Evolutionary conservation across 2,113 vertebrate species (phyloP), one percentile per base, ranked within the genome.

Genomic region (Amazona vittata): DNA sequence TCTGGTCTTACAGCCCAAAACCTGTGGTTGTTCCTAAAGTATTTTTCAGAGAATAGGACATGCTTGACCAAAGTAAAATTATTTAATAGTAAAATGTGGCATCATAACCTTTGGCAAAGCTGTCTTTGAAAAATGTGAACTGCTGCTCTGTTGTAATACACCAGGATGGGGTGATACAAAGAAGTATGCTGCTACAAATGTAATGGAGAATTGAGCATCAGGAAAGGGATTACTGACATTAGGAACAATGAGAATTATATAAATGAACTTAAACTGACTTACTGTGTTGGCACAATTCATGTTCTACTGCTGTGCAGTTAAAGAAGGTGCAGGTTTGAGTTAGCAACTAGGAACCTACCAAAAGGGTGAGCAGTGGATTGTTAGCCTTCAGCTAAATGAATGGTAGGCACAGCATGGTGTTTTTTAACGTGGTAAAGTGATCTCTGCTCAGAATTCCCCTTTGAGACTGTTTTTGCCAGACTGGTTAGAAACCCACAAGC

Each of bases 221-320:
- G 47, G 22, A 89, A 47, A 5, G 43, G 15, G 10, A 41, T 86
- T 68, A n/a, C 9, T 63, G 69, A 43, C 11, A 5, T 17, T 35
- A 25, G 12, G 11, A 8, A 4, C 10, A 53, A 5, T 59, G 2
- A 21, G 8, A 55, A 35, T 57, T 85, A 19, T 63, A 53, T 49
- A 78, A 92, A 75, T 9, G 2, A 60, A 89, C 59, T 73, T 35
- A 46, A 81, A 33, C 6, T 46, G 37, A 47, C 6, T 59, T 75
- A 12, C 11, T 73, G 0, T 0, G 1, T 41, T 64, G 47, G 13
- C 39, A 43, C 15, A 20, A 5, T 88, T 11, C 2, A 0, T 20
- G 20, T 87, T 81, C 17, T 28, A 33, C 29, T 69, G 53, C 49
- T 11, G 1, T 25, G n/a, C 41, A 29, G 43, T 62, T 52, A 52